Evolutionary conservation across 1,140 invertebrate genomes (phyloP).

Genomic region (Lethrus apterus): DNA sequence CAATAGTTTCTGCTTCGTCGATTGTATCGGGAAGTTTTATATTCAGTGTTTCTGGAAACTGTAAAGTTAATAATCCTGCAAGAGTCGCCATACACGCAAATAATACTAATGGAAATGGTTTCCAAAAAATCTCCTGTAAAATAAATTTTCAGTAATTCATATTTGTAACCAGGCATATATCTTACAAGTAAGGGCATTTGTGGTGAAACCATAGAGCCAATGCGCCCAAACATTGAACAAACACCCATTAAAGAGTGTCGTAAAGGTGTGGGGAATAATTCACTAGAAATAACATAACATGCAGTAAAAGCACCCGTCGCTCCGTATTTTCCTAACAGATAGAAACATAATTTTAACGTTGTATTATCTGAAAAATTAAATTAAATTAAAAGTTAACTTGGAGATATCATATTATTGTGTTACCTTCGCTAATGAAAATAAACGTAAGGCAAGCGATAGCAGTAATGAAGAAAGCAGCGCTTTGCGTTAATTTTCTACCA

Average conservation of each 20-base stretch:
- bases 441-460: constrained; percentile 42
- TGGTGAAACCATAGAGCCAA: constrained; percentile 67
- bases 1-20: constrained; percentile 57
- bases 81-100: constrained; percentile 58
- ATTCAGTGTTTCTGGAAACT: constrained; percentile 62
- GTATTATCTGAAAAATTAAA: constrained; percentile 5
- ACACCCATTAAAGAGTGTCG: constrained; percentile 57
- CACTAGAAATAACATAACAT: constrained; percentile 62
- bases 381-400: neutral
- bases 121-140: constrained; percentile 34
- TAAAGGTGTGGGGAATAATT: constrained; percentile 64
- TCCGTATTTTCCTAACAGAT: constrained; percentile 66
- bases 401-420: no score
- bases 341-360: constrained; percentile 43
- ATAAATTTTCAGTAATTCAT: neutral
- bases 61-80: constrained; percentile 53
- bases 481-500: constrained; percentile 54
- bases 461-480: constrained; percentile 52
- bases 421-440: constrained; percentile 31
- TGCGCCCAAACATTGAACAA: constrained; percentile 63
- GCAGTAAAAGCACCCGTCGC: constrained; percentile 63
- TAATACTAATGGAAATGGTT: constrained; percentile 52
- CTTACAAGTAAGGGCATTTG: constrained; percentile 60
- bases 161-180: no score
- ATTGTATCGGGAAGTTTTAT: constrained; percentile 62